phyloP scores from a whole-genome alignment of 2,113 vertebrate genomes.

The Sinocyclocheilus maitianheensis region DNA sequence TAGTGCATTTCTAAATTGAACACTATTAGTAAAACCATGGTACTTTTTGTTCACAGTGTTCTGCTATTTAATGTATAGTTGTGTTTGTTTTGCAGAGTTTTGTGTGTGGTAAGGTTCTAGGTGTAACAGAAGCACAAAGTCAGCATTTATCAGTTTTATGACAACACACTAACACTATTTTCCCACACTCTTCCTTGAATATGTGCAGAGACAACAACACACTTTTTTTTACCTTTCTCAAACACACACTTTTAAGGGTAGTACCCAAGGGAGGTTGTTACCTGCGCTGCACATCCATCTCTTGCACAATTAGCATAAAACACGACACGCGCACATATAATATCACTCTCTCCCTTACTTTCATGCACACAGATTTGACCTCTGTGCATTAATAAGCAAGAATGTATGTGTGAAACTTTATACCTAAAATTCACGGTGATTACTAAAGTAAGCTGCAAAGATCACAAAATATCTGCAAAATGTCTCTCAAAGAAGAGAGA shows the following conservation, averaged over 20 bases:
- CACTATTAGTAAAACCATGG: background rate
- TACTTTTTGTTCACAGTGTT: background rate
- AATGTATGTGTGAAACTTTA: slow-evolving; percentile 10
- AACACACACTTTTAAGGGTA: slow-evolving; percentile 28
- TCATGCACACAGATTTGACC: slow-evolving; percentile 8
- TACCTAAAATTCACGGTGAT: slow-evolving; percentile 12
- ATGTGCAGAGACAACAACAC: slow-evolving; percentile 17
- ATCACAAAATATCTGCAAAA: background rate
- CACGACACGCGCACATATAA: background rate
- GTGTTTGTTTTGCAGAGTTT: background rate
- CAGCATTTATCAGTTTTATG: slow-evolving; percentile 31
- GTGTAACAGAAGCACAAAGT: background rate
- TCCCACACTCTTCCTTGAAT: background rate
- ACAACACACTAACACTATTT: slow-evolving; percentile 17
- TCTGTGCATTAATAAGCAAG: slow-evolving; percentile 26
- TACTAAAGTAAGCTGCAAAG: slow-evolving; percentile 3
- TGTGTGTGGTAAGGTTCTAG: background rate
- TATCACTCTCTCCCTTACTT: background rate
- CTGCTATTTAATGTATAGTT: background rate
- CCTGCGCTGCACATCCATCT: slow-evolving; percentile 50
- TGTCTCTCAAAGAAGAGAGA: background rate
- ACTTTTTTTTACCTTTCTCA: background rate
- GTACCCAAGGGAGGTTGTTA: slow-evolving; percentile 48
- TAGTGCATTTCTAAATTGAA: background rate
- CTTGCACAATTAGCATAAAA: slow-evolving; percentile 50